Base-by-base conservation (phyloP, 2,113 vertebrate species). In the Indicator maculatus region DNA sequence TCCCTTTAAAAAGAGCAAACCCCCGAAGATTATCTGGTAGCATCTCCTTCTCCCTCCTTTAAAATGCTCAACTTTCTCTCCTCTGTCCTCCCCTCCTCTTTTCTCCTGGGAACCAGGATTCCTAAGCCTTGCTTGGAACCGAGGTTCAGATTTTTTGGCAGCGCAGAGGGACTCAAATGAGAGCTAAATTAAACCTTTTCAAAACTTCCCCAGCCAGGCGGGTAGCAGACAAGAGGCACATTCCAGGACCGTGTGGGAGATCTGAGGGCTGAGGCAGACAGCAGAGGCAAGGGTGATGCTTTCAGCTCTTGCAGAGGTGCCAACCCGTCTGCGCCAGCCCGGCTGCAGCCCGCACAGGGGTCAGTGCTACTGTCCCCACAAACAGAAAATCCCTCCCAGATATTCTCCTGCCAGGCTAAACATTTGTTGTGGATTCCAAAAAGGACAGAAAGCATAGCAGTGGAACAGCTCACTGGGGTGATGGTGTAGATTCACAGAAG, bases 201-300 rank as follows among this genome's bases (percentile, higher is more conserved):
- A 94, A 71, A 95, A 64, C 72, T 66, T 93, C 90, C 84, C 86
- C 31, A 75, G 93, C 75, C 86, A 87, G 93, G 33, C 80, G 75
- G 53, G 70, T n/a, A 93, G 96, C 88, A 96, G 93, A 93, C 93
- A 92, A 95, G 96, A 95, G 91, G 95, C 91, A n/a, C 96, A 94
- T 95, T 93, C 94, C 95, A 90, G 89, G 31, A 4, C 87, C 47
- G 23, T 75, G 94, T 91, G 95, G 93, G 96, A 96, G 94, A 93
- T 87, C 65, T 11, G 91, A 91, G 87, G 2, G 12, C 82, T 9
- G 60, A 93, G 89, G 91, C 95, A 93, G 95, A 84, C 93, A 50
- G 94, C 79, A 72, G 39, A 93, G 89, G 96, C 93, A 93, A 67
- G 94, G 91, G 91, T 87, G 96, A 93, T 95, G 95, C 93, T 84